A percentile compares a stretch with the other conserved stretches of the same genome.
Conservation (phyloP, 2,797 vertebrate species). For the Thunnus albacares region DNA sequence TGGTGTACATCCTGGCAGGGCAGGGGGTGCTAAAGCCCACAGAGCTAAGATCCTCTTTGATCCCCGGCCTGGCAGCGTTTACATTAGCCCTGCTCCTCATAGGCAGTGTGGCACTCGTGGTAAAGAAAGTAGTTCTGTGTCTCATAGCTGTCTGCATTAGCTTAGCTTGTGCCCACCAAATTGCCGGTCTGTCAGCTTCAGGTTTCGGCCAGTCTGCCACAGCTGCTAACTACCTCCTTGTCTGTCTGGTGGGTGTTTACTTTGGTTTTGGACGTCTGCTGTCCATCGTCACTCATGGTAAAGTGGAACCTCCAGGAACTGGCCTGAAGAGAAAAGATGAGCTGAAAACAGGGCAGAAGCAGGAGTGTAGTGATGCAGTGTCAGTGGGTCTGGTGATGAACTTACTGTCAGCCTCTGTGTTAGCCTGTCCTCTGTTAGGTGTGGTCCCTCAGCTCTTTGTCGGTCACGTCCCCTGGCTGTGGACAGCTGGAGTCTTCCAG, state of each 20-base stretch:
- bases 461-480: constrained; percentile 91
- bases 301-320: constrained; percentile 80
- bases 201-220: constrained; percentile 85
- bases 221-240: constrained; percentile 88
- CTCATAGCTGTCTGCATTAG: constrained; percentile 82
- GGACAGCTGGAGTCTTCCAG: constrained; percentile 90
- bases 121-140: constrained; percentile 78
- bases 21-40: constrained; percentile 66
- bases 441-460: constrained; percentile 82
- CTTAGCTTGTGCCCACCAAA: constrained; percentile 89
- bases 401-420: constrained; percentile 87
- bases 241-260: constrained; percentile 85
- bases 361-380: constrained; percentile 54
- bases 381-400: constrained; percentile 86
- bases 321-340: constrained; percentile 60
- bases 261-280: constrained; percentile 86
- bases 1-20: constrained; percentile 86
- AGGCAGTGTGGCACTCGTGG: constrained; percentile 78
- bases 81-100: constrained; percentile 86
- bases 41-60: constrained; percentile 75
- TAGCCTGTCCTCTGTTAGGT: constrained; percentile 87
- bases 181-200: constrained; percentile 77
- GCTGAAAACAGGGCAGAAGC: constrained; percentile 38
- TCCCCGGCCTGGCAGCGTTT: constrained; percentile 89
- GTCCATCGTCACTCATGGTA: constrained; percentile 75